Base-by-base conservation (phyloP, 2,797 vertebrate genomes). In the Catharus ustulatus region DNA sequence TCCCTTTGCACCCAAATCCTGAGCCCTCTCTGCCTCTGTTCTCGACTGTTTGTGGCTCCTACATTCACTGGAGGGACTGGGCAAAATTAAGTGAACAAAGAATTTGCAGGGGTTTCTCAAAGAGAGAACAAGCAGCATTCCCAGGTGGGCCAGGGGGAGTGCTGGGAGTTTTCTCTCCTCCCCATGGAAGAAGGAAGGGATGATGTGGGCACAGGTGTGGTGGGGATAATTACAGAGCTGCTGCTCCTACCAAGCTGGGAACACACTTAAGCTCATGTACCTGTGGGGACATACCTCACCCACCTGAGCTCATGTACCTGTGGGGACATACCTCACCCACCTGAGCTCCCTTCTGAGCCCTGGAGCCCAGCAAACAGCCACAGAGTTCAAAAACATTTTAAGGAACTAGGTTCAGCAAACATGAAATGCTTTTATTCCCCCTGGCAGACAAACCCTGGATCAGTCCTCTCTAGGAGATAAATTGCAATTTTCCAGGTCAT, bases 1-100 rank as follows among this genome's bases (percentile, higher is more conserved):
- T 46, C 40, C 24, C 57, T 38, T 19, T 11, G 38, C 2, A 7
- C 7, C 54, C 55, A 14, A 9, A 22, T 13, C 42, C 45, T 9
- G 32, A 10, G 42, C 29, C 36, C 14, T 42, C n/a, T 8, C 34
- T 12, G 6, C 26, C 45, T 1, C 0, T 1, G 9, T 2, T 43
- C 85, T 6, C 63, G 4, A 1, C 0, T 13, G 2, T 1, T 6
- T 4, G 24, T 34, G 42, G 32, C 21, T 38, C 22, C 36, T 45
- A 21, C 57, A 6, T 22, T 12, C 40, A 38, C 1, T n/a, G n/a
- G 4, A n/a, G 29, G 32, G 11, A 22, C 16, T 1, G 51, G 34
- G 38, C 51, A 54, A 49, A 18, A 4, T 9, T 3, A 11, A 15
- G 29, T 29, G 30, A 61, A 68, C 24, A 21, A 5, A 43, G 30